A percentile compares a stretch with the other conserved stretches of the same genome.
phyloP scores from a whole-genome alignment of 2,113 vertebrate genomes.

The Clarias batrachus region DNA sequence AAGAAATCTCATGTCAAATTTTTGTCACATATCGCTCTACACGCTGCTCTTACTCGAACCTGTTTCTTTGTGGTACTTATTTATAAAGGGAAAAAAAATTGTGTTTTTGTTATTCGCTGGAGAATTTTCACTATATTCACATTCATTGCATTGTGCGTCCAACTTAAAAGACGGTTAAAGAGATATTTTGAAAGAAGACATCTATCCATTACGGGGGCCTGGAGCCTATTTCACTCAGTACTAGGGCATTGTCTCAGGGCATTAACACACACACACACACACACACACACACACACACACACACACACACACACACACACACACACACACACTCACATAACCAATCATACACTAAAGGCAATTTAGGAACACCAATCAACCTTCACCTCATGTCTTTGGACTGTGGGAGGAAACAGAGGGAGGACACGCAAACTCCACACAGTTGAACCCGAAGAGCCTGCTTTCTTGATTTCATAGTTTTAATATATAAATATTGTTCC shows the following conservation, averaged over 20 bases:
- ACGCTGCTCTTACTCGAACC: background rate
- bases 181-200: background rate
- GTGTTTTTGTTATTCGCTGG: background rate
- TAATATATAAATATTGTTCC: background rate
- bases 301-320: no score
- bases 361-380: no score
- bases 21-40: background rate
- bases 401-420: no score
- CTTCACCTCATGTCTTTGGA: no score
- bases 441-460: background rate
- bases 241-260: no score
- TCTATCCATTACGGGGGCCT: background rate
- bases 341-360: no score
- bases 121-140: background rate
- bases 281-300: no score
- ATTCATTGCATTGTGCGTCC: background rate
- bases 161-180: background rate
- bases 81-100: background rate
- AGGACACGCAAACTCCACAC: no score
- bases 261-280: no score
- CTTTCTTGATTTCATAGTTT: background rate
- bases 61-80: background rate
- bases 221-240: no score
- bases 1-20: background rate
- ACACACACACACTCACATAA: no score